Evolutionary conservation across 1,140 invertebrate species (phyloP), one percentile per base, ranked within the genome.

Genomic region (Sinonovacula constricta): DNA sequence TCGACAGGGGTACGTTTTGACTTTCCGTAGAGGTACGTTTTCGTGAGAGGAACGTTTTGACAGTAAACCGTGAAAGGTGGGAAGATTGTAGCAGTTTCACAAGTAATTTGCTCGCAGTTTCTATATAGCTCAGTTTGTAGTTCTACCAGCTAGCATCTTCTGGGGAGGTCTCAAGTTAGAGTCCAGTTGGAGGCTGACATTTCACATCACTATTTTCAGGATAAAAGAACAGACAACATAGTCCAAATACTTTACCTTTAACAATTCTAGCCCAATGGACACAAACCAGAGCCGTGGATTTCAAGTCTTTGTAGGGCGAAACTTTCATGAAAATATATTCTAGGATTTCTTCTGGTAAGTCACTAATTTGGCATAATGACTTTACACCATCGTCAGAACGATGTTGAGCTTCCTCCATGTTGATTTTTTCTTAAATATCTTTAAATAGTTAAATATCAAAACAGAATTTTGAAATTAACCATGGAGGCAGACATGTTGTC

Each of bases 241-340:
- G 24, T 22, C 4, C 33, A 65, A 2, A 65, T n/a, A 36, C 26
- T 7, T 15, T 67, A 78, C 75, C 75, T 70, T 67, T 18, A 0
- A 69, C 66, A 2, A 78, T n/a, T n/a, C 67, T 59, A 33, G 51
- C 22, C 75, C 75, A 78, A 10, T 51, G 34, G 49, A 28, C 28
- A 54, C 75, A 78, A 4, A 78, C 75, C 22, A 78, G 34, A 51
- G 26, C 63, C n/a, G 75, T 66, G 34, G 75, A 69, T 62, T 63
- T 69, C 7, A 78, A 34, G 26, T 78, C 75, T 33, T 70, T 78
- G 33, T 78, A 78, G 15, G 75, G 75, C 0, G 75, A 78, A 5
- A 78, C 34, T 54, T 78, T 78, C 66, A 78, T 69, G 12, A 78
- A 49, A 53, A 78, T 78, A 26, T 54, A 62, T 63, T 78, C 75